These are phyloP conservation scores for Paedocypris micromegethes DNA, from an alignment of 2,797 vertebrate species.

Conservation along the genomic window DNA sequence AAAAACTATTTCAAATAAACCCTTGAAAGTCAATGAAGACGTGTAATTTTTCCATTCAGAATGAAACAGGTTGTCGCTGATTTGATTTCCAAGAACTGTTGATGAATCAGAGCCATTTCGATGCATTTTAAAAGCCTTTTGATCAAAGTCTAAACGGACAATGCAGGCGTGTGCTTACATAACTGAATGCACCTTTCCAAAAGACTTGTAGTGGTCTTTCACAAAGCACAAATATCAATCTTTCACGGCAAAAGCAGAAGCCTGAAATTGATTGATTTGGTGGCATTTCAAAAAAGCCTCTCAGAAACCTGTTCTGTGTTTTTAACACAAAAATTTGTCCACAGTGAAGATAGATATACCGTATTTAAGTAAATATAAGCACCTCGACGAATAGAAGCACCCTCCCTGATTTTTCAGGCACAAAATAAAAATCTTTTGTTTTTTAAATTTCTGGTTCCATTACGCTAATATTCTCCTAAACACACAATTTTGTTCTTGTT, in stretches of 20 bases:
- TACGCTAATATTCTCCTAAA: too few relatives aligned
- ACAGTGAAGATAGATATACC: not conserved
- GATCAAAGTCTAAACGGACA: not conserved
- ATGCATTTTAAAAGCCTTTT: slow-evolving; percentile 8
- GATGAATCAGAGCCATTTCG: slow-evolving; percentile 1
- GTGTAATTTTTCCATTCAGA: too few relatives aligned
- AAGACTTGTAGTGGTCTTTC: slow-evolving; percentile 1
- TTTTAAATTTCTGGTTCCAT: too few relatives aligned
- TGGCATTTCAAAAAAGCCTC: slow-evolving; percentile 14
- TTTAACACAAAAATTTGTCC: slow-evolving; percentile 13
- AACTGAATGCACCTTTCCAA: not conserved
- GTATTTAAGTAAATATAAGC: not conserved
- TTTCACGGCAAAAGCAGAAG: slow-evolving; percentile 18
- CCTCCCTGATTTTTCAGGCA: too few relatives aligned
- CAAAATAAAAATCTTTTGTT: too few relatives aligned
- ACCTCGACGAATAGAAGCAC: too few relatives aligned
- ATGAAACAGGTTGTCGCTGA: not conserved
- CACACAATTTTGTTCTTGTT: too few relatives aligned
- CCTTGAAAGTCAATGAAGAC: too few relatives aligned
- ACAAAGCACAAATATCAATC: slow-evolving; percentile 9
- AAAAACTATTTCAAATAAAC: too few relatives aligned
- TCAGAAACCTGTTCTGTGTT: slow-evolving; percentile 5
- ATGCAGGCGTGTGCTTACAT: not conserved
- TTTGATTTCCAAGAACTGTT: slow-evolving; percentile 5
- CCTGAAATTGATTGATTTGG: slow-evolving; percentile 10